A percentile compares a stretch with the other conserved stretches of the same genome.
Evolutionary conservation across 2,888 invertebrate species (phyloP).

Genomic region (Pristionchus arcanus): DNA sequence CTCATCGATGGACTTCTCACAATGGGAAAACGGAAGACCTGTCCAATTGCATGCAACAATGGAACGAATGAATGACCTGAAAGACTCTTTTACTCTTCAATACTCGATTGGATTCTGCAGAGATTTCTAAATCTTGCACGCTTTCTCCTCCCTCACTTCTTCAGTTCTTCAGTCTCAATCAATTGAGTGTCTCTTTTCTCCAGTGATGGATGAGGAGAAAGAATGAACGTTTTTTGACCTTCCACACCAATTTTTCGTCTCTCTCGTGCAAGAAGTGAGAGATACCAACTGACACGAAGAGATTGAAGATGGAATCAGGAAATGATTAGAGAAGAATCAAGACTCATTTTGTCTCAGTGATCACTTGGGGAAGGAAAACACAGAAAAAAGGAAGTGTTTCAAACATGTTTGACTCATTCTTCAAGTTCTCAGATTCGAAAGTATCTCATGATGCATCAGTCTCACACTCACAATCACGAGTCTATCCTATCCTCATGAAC

Average conservation of each 20-base stretch:
- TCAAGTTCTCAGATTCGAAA: neutral
- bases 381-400: neutral
- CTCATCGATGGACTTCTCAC: neutral
- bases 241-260: neutral
- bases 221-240: constrained; percentile 38
- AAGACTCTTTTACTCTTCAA: neutral
- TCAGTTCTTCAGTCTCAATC: neutral
- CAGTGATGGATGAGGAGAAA: constrained; percentile 19
- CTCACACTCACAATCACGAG: neutral
- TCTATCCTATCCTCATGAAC: neutral
- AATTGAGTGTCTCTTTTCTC: neutral
- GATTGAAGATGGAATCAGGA: neutral
- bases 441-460: neutral
- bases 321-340: neutral
- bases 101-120: neutral
- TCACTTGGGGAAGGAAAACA: neutral
- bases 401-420: neutral
- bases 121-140: neutral
- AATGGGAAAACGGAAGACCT: constrained; percentile 4
- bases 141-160: neutral
- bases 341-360: neutral
- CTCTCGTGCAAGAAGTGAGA: constrained; percentile 2
- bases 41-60: neutral
- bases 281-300: neutral
- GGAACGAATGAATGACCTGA: neutral